A percentile compares a stretch with the other conserved stretches of the same genome.
These are phyloP conservation scores for Meiosimyza decipiens DNA, from an alignment of 2,888 invertebrate genomes.

Conservation along the genomic window DNA sequence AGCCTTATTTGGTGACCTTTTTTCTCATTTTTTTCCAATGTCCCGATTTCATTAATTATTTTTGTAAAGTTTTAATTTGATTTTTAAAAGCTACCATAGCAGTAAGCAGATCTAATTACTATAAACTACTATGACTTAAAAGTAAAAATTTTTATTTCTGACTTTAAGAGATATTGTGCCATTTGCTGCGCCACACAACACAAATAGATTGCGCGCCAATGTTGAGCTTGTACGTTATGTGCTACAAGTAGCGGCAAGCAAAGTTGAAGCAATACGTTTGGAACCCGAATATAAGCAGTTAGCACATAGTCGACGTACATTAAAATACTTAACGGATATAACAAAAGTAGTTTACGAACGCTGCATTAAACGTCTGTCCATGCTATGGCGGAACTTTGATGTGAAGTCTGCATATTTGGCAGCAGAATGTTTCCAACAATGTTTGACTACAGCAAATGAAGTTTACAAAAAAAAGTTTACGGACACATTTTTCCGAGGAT, in stretches of 20 bases:
- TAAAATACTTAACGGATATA: slow-evolving; percentile 59
- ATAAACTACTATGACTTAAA: no score
- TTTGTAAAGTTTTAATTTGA: no score
- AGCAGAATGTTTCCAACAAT: slow-evolving; percentile 70
- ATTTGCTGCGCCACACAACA: slow-evolving; percentile 68
- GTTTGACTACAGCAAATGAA: slow-evolving; percentile 57
- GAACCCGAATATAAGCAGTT: slow-evolving; percentile 62
- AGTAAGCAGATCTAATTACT: no score
- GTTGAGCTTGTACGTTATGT: slow-evolving; percentile 71
- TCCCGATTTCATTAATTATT: no score
- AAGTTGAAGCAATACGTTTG: slow-evolving; percentile 55
- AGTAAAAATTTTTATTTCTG: not conserved
- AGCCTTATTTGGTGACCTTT: no score
- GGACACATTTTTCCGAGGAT: slow-evolving; percentile 57
- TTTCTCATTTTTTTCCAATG: no score
- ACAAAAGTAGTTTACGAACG: slow-evolving; percentile 64
- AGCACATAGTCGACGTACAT: slow-evolving; percentile 57
- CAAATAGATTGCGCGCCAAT: slow-evolving; percentile 68
- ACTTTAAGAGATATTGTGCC: slow-evolving; percentile 66
- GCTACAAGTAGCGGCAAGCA: slow-evolving; percentile 61
- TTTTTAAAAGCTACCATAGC: no score
- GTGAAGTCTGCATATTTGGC: slow-evolving; percentile 68
- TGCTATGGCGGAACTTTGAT: slow-evolving; percentile 69
- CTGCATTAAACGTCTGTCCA: slow-evolving; percentile 67
- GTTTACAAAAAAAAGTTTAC: slow-evolving; percentile 59